These are phyloP conservation scores for Drosophila asahinai DNA, from an alignment of 1,140 invertebrate species.

Conservation along the genomic window DNA sequence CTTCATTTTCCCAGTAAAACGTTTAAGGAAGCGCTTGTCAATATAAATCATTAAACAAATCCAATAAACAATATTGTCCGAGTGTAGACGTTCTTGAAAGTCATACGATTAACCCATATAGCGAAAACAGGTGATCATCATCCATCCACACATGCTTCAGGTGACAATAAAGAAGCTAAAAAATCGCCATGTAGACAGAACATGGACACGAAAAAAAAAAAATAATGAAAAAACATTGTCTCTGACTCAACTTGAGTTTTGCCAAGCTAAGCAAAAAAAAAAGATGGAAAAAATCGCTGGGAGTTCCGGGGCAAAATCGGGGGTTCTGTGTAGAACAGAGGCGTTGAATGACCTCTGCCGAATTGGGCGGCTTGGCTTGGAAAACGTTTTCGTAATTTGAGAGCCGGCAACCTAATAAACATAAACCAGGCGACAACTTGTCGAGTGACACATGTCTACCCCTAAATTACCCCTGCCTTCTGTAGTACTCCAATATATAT, in stretches of 20 bases:
- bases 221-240: conserved; percentile 21
- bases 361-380: conserved; percentile 30
- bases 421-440: conserved; percentile 36
- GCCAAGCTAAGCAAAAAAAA: conserved; percentile 44
- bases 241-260: conserved; percentile 59
- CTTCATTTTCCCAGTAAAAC: background rate
- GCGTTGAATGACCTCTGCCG: conserved; percentile 69
- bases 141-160: conserved; percentile 31
- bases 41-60: background rate
- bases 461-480: background rate
- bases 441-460: conserved; percentile 54
- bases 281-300: background rate
- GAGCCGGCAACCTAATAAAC: conserved; percentile 33
- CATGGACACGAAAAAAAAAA: conserved; percentile 21
- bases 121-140: conserved; percentile 37
- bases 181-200: conserved; percentile 53
- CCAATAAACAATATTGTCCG: background rate
- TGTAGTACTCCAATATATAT: background rate
- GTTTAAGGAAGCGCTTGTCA: background rate
- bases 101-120: conserved; percentile 46
- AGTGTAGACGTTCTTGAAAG: conserved; percentile 30
- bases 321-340: conserved; percentile 13
- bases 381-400: conserved; percentile 56
- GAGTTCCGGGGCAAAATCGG: conserved; percentile 21
- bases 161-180: conserved; percentile 35